These are phyloP conservation scores for Pharmacophagus antenor DNA, from an alignment of 2,888 invertebrate genomes.

Conservation along the genomic window DNA sequence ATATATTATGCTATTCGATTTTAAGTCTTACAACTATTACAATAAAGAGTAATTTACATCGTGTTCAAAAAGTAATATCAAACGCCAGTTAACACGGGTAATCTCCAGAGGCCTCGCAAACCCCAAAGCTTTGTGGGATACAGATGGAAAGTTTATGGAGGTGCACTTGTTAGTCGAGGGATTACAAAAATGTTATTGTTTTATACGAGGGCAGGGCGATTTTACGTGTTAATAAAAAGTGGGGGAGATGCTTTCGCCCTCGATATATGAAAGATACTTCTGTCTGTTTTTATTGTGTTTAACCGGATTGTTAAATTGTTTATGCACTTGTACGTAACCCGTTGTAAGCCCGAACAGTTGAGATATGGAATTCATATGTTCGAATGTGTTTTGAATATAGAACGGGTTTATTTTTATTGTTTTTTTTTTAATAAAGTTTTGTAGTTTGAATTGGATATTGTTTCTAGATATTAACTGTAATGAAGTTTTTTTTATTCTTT, in stretches of 20 bases:
- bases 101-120: constrained; percentile 61
- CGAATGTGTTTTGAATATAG: constrained; percentile 5
- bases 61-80: constrained; percentile 49
- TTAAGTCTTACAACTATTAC: constrained; percentile 28
- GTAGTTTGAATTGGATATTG: not conserved
- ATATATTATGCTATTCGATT: constrained; percentile 24
- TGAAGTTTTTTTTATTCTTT: not conserved
- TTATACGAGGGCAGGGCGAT: constrained; percentile 57
- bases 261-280: constrained; percentile 43
- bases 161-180: constrained; percentile 72
- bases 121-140: constrained; percentile 71
- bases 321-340: constrained; percentile 16
- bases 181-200: constrained; percentile 77
- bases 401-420: too few species aligned
- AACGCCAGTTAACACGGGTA: constrained; percentile 62
- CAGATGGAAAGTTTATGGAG: constrained; percentile 73
- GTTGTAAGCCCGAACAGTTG: not conserved
- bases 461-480: too few species aligned
- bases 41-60: constrained; percentile 39
- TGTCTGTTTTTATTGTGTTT: constrained; percentile 52
- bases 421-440: too few species aligned
- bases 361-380: constrained; percentile 14
- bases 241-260: constrained; percentile 48
- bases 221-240: constrained; percentile 77
- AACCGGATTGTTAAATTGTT: constrained; percentile 45